Conservation (phyloP, 1,140 invertebrate genomes). For the Zaprionus tsacasi region DNA sequence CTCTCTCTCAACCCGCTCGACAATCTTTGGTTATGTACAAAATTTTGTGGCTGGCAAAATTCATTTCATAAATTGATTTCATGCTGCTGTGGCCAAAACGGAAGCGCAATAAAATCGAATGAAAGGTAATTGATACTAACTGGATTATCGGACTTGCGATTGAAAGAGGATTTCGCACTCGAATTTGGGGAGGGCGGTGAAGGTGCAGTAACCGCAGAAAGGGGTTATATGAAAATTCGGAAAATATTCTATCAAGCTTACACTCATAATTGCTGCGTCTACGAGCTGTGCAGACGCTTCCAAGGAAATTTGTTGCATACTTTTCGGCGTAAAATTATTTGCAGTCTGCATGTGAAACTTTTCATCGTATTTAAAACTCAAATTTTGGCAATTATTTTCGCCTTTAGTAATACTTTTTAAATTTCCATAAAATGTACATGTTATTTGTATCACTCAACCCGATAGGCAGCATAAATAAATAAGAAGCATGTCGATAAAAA, state of each 20-base stretch:
- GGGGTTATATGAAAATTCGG: not conserved
- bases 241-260: not conserved
- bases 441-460: not conserved
- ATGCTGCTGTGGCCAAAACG: slow-evolving; percentile 20
- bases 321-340: not conserved
- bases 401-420: not conserved
- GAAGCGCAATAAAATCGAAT: slow-evolving; percentile 32
- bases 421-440: not conserved
- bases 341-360: not conserved
- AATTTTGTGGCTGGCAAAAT: slow-evolving; percentile 19
- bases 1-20: too few relatives aligned
- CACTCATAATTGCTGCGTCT: not conserved
- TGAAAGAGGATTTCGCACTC: slow-evolving; percentile 6
- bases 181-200: too few relatives aligned
- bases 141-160: slow-evolving; percentile 19
- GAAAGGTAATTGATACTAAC: slow-evolving; percentile 30
- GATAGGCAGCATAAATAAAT: slow-evolving; percentile 1
- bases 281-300: not conserved
- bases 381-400: not conserved
- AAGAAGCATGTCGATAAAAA: not conserved
- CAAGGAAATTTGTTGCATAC: not conserved
- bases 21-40: slow-evolving; percentile 21
- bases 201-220: not conserved
- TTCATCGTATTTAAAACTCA: not conserved
- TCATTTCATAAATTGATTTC: slow-evolving; percentile 32